Conservation (phyloP, 2,888 invertebrate species). For the Incurvaria masculella region DNA sequence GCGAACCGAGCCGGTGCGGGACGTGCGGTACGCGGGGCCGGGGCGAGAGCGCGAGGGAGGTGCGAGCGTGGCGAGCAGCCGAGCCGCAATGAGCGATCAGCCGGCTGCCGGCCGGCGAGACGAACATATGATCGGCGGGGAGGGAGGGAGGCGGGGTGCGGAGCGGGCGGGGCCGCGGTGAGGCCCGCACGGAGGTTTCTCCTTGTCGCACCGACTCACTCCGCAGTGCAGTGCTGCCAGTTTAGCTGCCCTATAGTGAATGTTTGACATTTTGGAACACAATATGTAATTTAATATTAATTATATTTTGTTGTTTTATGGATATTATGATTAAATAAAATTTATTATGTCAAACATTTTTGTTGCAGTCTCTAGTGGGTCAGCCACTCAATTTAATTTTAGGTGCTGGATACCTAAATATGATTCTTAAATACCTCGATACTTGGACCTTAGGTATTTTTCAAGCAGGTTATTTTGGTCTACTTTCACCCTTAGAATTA, state of each 20-base stretch:
- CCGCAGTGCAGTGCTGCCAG: neutral
- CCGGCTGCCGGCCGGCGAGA: constrained; percentile 25
- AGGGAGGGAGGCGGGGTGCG: constrained; percentile 27
- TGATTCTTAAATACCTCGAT: too few relatives aligned
- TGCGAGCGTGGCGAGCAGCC: constrained; percentile 48
- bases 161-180: constrained; percentile 24
- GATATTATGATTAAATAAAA: too few relatives aligned
- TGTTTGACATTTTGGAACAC: too few relatives aligned
- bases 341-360: too few relatives aligned
- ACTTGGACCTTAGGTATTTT: too few relatives aligned
- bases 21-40: constrained; percentile 33
- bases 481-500: too few relatives aligned
- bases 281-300: too few relatives aligned
- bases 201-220: constrained; percentile 28
- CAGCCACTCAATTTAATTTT: too few relatives aligned
- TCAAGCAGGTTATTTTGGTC: too few relatives aligned
- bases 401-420: too few relatives aligned
- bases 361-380: too few relatives aligned
- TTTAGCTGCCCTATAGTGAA: neutral
- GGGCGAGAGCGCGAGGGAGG: constrained; percentile 32
- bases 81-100: constrained; percentile 42
- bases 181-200: constrained; percentile 57
- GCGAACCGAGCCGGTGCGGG: constrained; percentile 27
- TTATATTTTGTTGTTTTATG: too few relatives aligned
- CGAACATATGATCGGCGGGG: constrained; percentile 52